Percentiles rank a stretch among this genome's conserved stretches.
phyloP scores from a whole-genome alignment of 1,140 invertebrate genomes.

The Papilio polytes region DNA sequence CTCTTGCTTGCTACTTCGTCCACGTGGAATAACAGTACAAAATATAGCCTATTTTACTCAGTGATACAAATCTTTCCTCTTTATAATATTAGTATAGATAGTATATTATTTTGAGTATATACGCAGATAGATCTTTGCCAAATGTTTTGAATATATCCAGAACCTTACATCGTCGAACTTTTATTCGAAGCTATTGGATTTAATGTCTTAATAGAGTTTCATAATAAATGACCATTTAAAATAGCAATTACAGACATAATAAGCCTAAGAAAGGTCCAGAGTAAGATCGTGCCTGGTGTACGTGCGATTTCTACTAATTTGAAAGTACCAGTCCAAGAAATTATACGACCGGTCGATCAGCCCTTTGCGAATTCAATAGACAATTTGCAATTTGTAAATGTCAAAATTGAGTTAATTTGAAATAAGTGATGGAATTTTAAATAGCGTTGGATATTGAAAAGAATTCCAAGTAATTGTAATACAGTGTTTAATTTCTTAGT shows the following conservation, averaged over 20 bases:
- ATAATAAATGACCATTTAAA: not conserved
- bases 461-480: not conserved
- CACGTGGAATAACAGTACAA: too few species aligned
- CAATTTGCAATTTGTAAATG: constrained; percentile 10
- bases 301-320: constrained; percentile 2
- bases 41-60: too few species aligned
- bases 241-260: not conserved
- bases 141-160: not conserved
- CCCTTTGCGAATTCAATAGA: not conserved
- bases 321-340: not conserved
- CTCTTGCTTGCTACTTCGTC: too few species aligned
- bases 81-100: too few species aligned
- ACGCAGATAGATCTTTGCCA: not conserved
- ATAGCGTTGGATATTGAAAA: not conserved
- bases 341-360: not conserved
- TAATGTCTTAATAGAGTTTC: not conserved
- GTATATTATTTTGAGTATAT: too few species aligned
- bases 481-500: too few species aligned
- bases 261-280: not conserved
- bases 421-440: not conserved
- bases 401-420: constrained; percentile 14
- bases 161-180: not conserved
- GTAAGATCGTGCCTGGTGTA: not conserved
- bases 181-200: not conserved
- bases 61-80: too few species aligned